Evolutionary conservation across 2,888 invertebrate species (phyloP), one percentile per base, ranked within the genome.

Genomic region (Zygaena filipendulae): DNA sequence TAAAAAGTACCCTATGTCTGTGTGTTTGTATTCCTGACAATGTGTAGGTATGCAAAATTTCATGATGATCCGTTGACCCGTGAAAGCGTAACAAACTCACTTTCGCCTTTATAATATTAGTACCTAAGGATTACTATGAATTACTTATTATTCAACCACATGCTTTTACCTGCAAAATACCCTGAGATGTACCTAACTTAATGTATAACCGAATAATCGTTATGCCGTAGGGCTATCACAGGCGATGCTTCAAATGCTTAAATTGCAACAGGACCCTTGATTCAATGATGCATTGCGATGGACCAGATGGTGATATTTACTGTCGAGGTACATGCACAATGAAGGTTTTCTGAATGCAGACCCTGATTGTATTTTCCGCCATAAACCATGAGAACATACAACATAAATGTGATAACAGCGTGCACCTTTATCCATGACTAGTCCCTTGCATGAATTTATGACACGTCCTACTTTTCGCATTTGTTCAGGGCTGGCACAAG

Each of bases 201-300:
- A n/a, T n/a, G n/a, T n/a, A n/a, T n/a, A n/a, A n/a, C n/a, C n/a
- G n/a, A n/a, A 21, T 36, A 40, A 47, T 50, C 57, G 40, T 71
- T 70, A 39, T 61, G 52, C 57, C 56, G 42, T 84, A 92, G 92
- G 90, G 87, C 57, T 93, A 91, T 87, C 93, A 93, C 84, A 90
- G 87, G 80, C 82, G 87, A 81, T 93, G 93, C 84, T 94, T 91
- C 86, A 91, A 90, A 82, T 93, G 93, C 84, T 83, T 87, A 72
- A 83, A 86, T 75, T 93, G 93, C 82, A 86, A 87, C 72, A 86
- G 87, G 82, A 87, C 87, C 61, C 84, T 93, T 79, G 92, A 93
- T 82, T 93, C 93, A 47, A 88, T 90, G 63, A 87, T 88, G 82
- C 91, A 92, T 81, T 93, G 92, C 82, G 94, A 94, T 79, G 95